phyloP scores from a whole-genome alignment of 1,140 invertebrate species.

The Tribolium castaneum region DNA sequence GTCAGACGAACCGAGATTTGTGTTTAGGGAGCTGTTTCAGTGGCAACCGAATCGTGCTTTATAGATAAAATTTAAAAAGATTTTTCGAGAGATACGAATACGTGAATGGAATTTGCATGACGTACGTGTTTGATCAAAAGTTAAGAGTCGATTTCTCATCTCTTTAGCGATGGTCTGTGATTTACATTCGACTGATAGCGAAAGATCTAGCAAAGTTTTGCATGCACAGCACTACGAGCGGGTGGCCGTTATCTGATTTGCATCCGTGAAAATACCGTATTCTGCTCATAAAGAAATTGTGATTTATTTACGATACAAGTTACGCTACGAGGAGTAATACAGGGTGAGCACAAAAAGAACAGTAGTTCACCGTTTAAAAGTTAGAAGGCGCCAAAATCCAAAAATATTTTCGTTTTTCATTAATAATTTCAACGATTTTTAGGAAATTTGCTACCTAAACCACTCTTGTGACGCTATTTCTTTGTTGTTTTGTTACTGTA shows the following conservation, averaged over 20 bases:
- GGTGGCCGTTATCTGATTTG: not conserved
- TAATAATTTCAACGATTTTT: too few relatives aligned
- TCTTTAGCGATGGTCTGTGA: conserved; percentile 21
- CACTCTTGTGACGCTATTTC: too few relatives aligned
- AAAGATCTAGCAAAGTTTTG: conserved; percentile 1
- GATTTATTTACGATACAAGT: too few relatives aligned
- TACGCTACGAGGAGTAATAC: too few relatives aligned
- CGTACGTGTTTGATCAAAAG: conserved; percentile 30
- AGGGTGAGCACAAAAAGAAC: too few relatives aligned
- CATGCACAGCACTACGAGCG: not conserved
- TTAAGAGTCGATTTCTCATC: conserved; percentile 30
- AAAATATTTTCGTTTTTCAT: too few relatives aligned
- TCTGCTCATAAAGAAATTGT: too few relatives aligned
- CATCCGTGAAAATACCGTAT: not conserved
- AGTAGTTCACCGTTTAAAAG: too few relatives aligned
- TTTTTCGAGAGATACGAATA: conserved; percentile 20
- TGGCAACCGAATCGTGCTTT: conserved; percentile 18
- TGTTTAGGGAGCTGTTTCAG: conserved; percentile 25
- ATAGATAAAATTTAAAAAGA: conserved; percentile 33
- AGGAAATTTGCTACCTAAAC: too few relatives aligned
- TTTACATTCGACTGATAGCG: not conserved
- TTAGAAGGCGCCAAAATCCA: too few relatives aligned
- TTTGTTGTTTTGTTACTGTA: too few relatives aligned
- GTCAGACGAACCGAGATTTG: conserved; percentile 6
- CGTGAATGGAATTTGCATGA: conserved; percentile 28